Evolutionary conservation across 64 coral and sea anemone genomes (phyloP).

Genomic region (Montipora efflorescens): DNA sequence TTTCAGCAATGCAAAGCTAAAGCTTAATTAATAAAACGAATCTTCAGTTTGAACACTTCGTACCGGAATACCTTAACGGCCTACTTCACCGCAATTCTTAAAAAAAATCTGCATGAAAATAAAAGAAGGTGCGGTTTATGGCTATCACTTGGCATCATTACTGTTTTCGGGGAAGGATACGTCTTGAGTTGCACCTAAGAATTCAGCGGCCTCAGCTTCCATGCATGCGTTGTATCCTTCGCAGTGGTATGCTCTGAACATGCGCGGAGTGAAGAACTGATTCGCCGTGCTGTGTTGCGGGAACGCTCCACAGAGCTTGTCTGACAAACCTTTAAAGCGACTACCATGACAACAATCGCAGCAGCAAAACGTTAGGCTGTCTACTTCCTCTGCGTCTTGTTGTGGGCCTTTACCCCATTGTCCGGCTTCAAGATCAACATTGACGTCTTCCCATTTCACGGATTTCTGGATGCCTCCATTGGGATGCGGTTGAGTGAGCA

Average conservation of each 20-base stretch:
- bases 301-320: slow-evolving; percentile 32
- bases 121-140: too few relatives aligned
- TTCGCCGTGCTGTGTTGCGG: slow-evolving; percentile 66
- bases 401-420: slow-evolving; percentile 80
- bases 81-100: too few relatives aligned
- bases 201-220: slow-evolving; percentile 62
- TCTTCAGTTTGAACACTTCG: too few relatives aligned
- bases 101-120: too few relatives aligned
- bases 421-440: slow-evolving; percentile 31
- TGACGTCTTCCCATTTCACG: slow-evolving; percentile 58
- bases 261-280: slow-evolving; percentile 66
- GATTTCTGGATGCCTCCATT: background rate
- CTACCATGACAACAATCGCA: slow-evolving; percentile 74
- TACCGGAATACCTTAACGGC: too few relatives aligned
- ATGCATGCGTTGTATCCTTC: slow-evolving; percentile 75
- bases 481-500: too few relatives aligned
- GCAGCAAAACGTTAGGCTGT: slow-evolving; percentile 72
- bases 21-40: too few relatives aligned
- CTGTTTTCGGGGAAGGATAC: background rate
- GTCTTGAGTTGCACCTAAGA: slow-evolving; percentile 3
- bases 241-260: slow-evolving; percentile 75
- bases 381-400: slow-evolving; percentile 63
- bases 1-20: too few relatives aligned
- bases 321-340: background rate
- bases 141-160: too few relatives aligned